Evolutionary conservation across 2,888 invertebrate genomes (phyloP).

Genomic region (Andrena hattorfiana): DNA sequence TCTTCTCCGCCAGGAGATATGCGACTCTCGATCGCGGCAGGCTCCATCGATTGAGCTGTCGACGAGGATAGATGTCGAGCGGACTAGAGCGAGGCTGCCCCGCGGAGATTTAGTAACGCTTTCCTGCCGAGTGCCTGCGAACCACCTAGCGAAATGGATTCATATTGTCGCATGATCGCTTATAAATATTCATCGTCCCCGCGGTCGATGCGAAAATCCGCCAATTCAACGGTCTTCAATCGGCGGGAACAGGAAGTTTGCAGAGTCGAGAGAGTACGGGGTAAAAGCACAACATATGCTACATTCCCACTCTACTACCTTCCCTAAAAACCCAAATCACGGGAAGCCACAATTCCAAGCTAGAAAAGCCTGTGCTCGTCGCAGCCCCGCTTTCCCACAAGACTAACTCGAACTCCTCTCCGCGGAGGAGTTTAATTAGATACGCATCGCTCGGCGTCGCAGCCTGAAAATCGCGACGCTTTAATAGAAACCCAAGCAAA

Average conservation of each 20-base stretch:
- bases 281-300: no score
- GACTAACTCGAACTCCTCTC: not conserved
- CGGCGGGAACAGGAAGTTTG: no score
- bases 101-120: constrained; percentile 32
- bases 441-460: not conserved
- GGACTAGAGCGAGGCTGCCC: constrained; percentile 43
- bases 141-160: constrained; percentile 3
- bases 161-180: no score
- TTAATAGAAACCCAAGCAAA: constrained; percentile 46
- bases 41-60: constrained; percentile 70
- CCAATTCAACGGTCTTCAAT: no score
- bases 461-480: constrained; percentile 17
- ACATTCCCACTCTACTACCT: no score
- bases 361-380: no score
- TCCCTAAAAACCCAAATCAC: no score
- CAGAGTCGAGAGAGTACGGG: no score
- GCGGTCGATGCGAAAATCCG: no score
- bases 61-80: constrained; percentile 64
- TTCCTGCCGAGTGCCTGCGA: not conserved
- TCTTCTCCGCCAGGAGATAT: constrained; percentile 40
- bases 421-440: constrained; percentile 5
- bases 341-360: no score
- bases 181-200: no score
- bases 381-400: not conserved
- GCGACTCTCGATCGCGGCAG: constrained; percentile 54